Evolutionary conservation across 2,888 invertebrate genomes (phyloP).

Genomic region (Hemicrepidius hirtus): DNA sequence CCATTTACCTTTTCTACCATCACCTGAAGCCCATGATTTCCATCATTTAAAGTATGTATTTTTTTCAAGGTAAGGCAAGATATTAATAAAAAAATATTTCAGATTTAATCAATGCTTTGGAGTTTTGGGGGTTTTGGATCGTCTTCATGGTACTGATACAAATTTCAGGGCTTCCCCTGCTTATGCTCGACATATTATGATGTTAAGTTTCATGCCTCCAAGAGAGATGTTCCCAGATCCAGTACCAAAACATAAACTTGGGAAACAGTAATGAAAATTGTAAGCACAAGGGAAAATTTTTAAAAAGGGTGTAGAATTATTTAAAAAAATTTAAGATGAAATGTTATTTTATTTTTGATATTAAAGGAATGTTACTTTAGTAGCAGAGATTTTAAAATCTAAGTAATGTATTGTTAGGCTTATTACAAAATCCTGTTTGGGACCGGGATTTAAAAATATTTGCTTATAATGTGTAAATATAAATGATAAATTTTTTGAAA

Average conservation of each 20-base stretch:
- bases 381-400: conserved; percentile 11
- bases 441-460: conserved; percentile 45
- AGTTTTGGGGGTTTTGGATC: conserved; percentile 83
- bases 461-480: conserved; percentile 18
- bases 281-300: conserved; percentile 14
- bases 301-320: conserved; percentile 29
- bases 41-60: conserved; percentile 90
- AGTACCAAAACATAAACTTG: conserved; percentile 53
- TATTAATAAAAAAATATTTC: conserved; percentile 36
- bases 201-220: conserved; percentile 69
- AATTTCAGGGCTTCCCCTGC: conserved; percentile 80
- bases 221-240: conserved; percentile 77
- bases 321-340: conserved; percentile 24
- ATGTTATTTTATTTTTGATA: conserved; percentile 44
- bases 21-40: conserved; percentile 91
- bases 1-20: conserved; percentile 89
- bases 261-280: conserved; percentile 38
- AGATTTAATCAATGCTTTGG: conserved; percentile 88
- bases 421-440: conserved; percentile 45
- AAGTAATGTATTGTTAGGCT: conserved; percentile 22
- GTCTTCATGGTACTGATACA: conserved; percentile 84
- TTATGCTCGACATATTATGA: conserved; percentile 72
- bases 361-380: conserved; percentile 28
- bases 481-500: not conserved
- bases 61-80: no score